Evolutionary conservation across 2,797 vertebrate genomes (phyloP).

Genomic region (Gymnoscopelus microlampas): DNA sequence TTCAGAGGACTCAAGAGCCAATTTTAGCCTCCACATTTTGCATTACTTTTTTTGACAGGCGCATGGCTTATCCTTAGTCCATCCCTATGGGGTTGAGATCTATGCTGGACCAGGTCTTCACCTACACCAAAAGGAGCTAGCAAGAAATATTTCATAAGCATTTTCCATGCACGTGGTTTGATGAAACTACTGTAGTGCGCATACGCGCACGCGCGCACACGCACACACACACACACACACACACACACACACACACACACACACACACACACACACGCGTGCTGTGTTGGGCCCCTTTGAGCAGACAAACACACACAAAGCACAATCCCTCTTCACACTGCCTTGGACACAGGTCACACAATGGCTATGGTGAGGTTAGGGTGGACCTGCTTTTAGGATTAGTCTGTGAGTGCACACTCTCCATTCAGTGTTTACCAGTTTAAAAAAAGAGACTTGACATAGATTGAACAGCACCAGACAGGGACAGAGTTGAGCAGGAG

Average conservation of each 20-base stretch:
- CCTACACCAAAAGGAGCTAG: too few relatives aligned
- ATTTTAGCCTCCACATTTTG: too few relatives aligned
- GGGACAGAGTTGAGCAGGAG: slow-evolving; percentile 45
- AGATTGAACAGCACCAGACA: slow-evolving; percentile 64
- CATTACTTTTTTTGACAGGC: too few relatives aligned
- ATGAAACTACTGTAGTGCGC: background rate
- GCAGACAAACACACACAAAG: slow-evolving; percentile 51
- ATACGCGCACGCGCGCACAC: background rate
- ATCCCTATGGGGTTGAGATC: too few relatives aligned
- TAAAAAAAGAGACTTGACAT: slow-evolving; percentile 58
- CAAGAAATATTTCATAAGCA: too few relatives aligned
- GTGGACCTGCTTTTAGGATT: slow-evolving; percentile 82
- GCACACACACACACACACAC: slow-evolving; percentile 19
- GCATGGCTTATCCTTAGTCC: too few relatives aligned
- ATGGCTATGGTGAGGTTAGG: slow-evolving; percentile 72
- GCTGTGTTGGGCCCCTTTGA: slow-evolving; percentile 35
- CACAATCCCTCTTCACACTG: slow-evolving; percentile 61
- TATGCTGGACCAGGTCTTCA: too few relatives aligned
- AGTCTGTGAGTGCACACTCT: slow-evolving; percentile 79
- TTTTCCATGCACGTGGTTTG: too few relatives aligned
- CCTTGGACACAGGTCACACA: slow-evolving; percentile 67
- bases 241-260: slow-evolving; percentile 16
- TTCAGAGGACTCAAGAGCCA: too few relatives aligned
- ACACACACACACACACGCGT: slow-evolving; percentile 18
- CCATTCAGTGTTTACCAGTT: slow-evolving; percentile 63